Percentiles rank a stretch among this genome's conserved stretches.
Evolutionary conservation across 2,113 vertebrate genomes (phyloP).

Genomic region (Ailurus styani): DNA sequence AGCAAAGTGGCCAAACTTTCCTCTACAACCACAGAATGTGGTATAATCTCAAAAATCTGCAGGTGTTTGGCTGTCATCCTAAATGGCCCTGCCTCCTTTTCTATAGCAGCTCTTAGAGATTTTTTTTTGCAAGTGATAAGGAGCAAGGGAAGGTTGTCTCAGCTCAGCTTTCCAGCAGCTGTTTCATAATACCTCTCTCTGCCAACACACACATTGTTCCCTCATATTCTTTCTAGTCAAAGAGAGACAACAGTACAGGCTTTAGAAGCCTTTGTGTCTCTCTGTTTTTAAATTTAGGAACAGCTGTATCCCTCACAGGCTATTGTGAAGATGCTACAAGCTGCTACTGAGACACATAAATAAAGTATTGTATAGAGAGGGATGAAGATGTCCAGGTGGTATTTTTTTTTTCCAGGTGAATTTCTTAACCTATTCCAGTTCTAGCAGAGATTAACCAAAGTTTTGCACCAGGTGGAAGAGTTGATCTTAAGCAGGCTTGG

Average conservation of each 20-base stretch:
- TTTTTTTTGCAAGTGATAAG: not conserved
- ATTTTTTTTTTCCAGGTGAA: not conserved
- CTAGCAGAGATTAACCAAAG: not conserved
- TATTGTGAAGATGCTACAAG: not conserved
- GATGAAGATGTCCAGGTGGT: slow-evolving; percentile 8
- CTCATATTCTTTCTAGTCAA: not conserved
- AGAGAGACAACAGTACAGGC: not conserved
- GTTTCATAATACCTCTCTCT: not conserved
- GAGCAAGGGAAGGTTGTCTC: not conserved
- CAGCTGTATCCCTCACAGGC: not conserved
- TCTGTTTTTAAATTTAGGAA: slow-evolving; percentile 19
- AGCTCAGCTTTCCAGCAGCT: not conserved
- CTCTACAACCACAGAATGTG: not conserved
- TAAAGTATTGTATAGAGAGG: not conserved
- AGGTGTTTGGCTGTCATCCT: not conserved
- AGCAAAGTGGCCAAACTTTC: not conserved
- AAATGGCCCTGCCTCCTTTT: not conserved
- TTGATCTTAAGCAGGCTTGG: not conserved
- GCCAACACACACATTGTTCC: not conserved
- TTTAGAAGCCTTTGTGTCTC: slow-evolving; percentile 30
- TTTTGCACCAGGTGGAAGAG: not conserved
- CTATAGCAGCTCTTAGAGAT: not conserved
- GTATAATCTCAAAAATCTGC: not conserved
- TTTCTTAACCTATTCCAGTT: not conserved
- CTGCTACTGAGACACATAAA: not conserved